Base-by-base conservation (phyloP, 2,113 vertebrate genomes). In the Hassar affinis region DNA sequence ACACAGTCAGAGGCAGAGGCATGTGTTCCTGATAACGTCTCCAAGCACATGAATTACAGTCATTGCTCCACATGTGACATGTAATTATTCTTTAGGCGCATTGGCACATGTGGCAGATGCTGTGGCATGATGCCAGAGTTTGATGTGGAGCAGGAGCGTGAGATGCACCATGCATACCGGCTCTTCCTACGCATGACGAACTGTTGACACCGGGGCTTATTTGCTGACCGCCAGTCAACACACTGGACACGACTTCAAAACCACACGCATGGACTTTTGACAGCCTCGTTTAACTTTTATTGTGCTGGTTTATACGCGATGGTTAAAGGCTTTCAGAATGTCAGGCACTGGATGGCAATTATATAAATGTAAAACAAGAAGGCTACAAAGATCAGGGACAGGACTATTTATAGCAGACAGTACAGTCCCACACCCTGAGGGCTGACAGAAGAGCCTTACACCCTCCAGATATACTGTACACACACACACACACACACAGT, bases 351-450 rank as follows among this genome's bases (percentile, higher is more conserved):
- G 89, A 85, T 45, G 38, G 81, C 18, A 61, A 84, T 90, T 87
- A 90, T 87, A 80, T 85, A 88, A 89, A 86, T 89, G 90, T 91
- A 92, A 92, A 92, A 88, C 47, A 85, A 92, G 89, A 84, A 88
- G 88, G 89, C 84, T 85, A 90, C 85, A 88, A 89, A 89, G 87
- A 82, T 86, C 88, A 33, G 81, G 77, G 79, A 81, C 49, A 25
- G 52, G 18, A 78, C 90, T 93, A 92, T 93, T 93, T 94, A 85
- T 85, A 89, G 90, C 85, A 62, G 27, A 84, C 85, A 89, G 89
- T 84, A 62, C 27, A 86, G 52, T 56, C 49, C 87, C 79, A 87
- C 83, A 54, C 88, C 83, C 57, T 62, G 7, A 84, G 88, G 84
- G 81, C 84, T 68, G 84, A 56, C 54, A 57, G 56, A 64, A 52